Base-by-base conservation (phyloP, 2,113 vertebrate species). In the Vulpes ferrilata region DNA sequence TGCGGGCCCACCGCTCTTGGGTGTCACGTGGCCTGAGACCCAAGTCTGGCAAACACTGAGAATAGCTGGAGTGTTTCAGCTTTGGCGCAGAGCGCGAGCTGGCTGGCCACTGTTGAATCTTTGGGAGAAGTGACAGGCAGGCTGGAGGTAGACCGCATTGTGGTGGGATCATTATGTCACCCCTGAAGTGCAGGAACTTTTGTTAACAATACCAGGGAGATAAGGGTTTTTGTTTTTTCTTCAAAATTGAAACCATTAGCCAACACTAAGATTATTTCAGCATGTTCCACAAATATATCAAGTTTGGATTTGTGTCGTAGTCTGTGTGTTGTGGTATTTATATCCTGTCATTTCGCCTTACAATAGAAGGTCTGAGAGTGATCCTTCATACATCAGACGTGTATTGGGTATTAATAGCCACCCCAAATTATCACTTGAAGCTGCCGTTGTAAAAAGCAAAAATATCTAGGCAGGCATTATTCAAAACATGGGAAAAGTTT, bases 321-420 rank as follows among this genome's bases (percentile, higher is more conserved):
- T 38, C 7, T 90, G 1, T 78, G 23, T 73, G 25, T 55, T 85
- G 60, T 43, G 32, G 55, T 65, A 16, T 88, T 73, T 85, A 25
- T 64, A 57, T 74, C n/a, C 17, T 38, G 5, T 20, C 22, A 79
- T 84, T 84, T 88, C 64, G 15, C 30, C 27, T 51, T 76, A 69
- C 3, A 11, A 5, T 4, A 82, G 85, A 25, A 80, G 38, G 38
- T 67, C 38, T 73, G 60, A 62, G 64, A 35, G 32, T 71, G 74
- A 27, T 69, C 90, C 86, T 90, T 79, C 67, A 20, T 5, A 13
- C 80, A 32, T 51, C 81, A 43, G 87, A 59, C 19, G 65, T 84
- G 74, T 43, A 43, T 83, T 12, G 15, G 55, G 73, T 95, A 62
- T 67, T 89, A 83, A 87, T 67, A 96, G 83, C 69, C 60, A 81